phyloP scores from a whole-genome alignment of 2,113 vertebrate species.

The Neofelis nebulosa region DNA sequence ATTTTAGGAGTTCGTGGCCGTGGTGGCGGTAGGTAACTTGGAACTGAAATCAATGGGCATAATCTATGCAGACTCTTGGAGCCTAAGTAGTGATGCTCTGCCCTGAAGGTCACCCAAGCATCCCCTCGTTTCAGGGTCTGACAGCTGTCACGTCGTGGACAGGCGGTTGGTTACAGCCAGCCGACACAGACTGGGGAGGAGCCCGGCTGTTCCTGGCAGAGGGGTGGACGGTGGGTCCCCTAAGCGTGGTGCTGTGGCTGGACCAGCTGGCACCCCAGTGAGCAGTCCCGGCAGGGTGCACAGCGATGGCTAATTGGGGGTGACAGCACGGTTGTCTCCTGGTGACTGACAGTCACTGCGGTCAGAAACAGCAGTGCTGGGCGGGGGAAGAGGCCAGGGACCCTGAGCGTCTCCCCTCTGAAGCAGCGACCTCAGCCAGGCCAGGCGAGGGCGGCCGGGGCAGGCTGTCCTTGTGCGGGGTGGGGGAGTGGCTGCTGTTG shows the following conservation, averaged over 20 bases:
- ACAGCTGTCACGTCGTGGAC: background rate
- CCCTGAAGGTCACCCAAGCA: background rate
- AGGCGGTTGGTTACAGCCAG: background rate
- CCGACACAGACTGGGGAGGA: background rate
- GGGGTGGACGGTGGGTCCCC: background rate
- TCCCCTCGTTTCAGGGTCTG: background rate
- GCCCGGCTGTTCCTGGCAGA: background rate
- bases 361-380: background rate
- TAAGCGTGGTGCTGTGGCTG: accelerated
- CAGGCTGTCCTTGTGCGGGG: accelerated
- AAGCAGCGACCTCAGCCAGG: background rate
- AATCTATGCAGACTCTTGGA: background rate
- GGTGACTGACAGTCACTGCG: accelerated
- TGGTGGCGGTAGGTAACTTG: background rate
- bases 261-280: background rate
- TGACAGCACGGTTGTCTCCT: accelerated
- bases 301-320: accelerated
- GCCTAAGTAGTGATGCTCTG: background rate
- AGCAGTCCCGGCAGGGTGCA: too few species aligned
- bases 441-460: accelerated
- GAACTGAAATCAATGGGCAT: background rate
- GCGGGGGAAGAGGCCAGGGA: background rate
- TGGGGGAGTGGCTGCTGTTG: background rate
- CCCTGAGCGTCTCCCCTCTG: background rate
- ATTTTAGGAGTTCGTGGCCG: background rate